These are phyloP conservation scores for Drosophila histrio DNA, from an alignment of 2,888 invertebrate genomes.

Conservation along the genomic window DNA sequence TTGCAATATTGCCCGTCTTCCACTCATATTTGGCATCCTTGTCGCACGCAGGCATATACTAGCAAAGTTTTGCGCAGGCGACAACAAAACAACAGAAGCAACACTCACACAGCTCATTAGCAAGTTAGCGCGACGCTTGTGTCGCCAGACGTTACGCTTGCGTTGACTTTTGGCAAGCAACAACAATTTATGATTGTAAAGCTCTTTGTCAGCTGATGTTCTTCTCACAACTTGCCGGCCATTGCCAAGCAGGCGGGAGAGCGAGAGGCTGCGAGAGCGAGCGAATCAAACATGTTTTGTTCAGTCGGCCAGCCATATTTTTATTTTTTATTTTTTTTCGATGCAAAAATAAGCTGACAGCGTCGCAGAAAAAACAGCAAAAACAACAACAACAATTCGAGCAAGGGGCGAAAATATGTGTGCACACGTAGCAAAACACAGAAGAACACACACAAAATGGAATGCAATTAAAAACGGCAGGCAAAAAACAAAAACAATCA, in stretches of 20 bases:
- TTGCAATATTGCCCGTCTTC: constrained; percentile 36
- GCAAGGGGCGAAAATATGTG: constrained; percentile 49
- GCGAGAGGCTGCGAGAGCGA: constrained; percentile 1
- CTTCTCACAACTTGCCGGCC: not conserved
- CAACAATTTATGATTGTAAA: constrained; percentile 14
- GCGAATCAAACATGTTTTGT: constrained; percentile 49
- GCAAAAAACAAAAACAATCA: constrained; percentile 65
- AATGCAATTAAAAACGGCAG: constrained; percentile 79
- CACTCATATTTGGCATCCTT: not conserved
- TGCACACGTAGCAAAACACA: constrained; percentile 19
- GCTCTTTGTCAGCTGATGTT: constrained; percentile 3
- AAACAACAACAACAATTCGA: constrained; percentile 8
- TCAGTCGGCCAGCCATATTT: constrained; percentile 63
- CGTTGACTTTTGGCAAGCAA: constrained; percentile 58
- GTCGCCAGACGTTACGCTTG: constrained; percentile 49
- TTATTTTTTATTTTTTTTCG: constrained; percentile 25
- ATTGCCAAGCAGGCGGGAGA: not conserved
- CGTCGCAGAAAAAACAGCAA: constrained; percentile 27
- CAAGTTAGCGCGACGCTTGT: constrained; percentile 25
- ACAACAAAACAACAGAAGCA: constrained; percentile 16
- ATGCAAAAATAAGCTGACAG: constrained; percentile 44
- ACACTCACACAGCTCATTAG: constrained; percentile 30
- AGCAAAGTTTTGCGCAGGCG: constrained; percentile 24
- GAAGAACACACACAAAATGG: constrained; percentile 63
- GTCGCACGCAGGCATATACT: not conserved